Conservation (phyloP, 2,888 invertebrate genomes). For the Pinctada fucata region DNA sequence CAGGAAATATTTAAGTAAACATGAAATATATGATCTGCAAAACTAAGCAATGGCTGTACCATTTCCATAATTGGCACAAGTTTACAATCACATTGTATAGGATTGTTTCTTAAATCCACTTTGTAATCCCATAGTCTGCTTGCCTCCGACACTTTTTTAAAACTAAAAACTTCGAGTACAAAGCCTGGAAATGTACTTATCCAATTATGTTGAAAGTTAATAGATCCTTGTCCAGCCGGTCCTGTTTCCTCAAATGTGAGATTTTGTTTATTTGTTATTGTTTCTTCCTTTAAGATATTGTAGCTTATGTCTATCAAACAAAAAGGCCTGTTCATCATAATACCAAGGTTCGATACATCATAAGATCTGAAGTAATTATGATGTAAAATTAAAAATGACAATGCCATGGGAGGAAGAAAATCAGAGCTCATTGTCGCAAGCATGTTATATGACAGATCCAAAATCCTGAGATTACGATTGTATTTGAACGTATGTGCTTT, state of each 20-base stretch:
- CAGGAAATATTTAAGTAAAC: background rate
- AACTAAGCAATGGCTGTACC: background rate
- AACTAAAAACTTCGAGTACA: background rate
- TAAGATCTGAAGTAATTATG: background rate
- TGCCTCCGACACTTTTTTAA: background rate
- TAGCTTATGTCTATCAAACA: background rate
- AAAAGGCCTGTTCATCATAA: background rate
- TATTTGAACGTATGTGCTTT: background rate
- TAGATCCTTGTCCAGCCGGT: background rate
- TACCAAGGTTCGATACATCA: background rate
- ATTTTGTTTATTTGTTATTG: background rate
- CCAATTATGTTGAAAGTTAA: background rate
- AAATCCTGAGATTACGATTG: background rate
- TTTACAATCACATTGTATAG: background rate
- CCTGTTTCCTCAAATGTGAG: background rate
- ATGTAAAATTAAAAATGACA: background rate
- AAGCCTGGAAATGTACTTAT: background rate
- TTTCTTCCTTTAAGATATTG: background rate
- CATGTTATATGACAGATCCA: slow-evolving; percentile 1
- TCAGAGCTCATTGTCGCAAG: background rate
- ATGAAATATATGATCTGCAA: background rate
- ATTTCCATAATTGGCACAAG: background rate
- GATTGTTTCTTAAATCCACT: background rate
- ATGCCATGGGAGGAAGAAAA: background rate
- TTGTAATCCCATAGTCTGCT: background rate